Percentiles rank a stretch among this genome's conserved stretches.
phyloP scores from a whole-genome alignment of 2,797 vertebrate genomes.

The Urosaurus nigricauda region DNA sequence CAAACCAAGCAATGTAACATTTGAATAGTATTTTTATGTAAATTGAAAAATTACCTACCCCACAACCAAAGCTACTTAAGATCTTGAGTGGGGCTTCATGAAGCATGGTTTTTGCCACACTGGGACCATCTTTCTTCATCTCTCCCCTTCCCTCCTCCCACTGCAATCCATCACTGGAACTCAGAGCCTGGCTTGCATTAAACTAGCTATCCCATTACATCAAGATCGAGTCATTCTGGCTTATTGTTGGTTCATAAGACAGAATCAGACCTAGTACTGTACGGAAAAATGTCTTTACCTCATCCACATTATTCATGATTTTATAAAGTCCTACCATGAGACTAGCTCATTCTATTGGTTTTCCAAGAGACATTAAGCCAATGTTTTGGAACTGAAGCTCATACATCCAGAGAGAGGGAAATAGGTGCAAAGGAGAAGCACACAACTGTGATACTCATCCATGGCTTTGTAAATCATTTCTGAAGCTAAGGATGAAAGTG shows the following conservation, averaged over 20 bases:
- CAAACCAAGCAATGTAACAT: constrained; percentile 2
- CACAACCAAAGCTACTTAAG: background rate
- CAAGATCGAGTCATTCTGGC: background rate
- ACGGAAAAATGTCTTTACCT: background rate
- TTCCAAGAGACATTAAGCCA: background rate
- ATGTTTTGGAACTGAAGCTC: too few species aligned
- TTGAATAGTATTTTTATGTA: background rate
- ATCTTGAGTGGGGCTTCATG: too few species aligned
- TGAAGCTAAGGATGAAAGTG: background rate
- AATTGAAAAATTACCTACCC: constrained; percentile 1
- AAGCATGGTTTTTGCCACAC: background rate
- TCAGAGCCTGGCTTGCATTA: background rate
- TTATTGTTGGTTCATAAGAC: background rate
- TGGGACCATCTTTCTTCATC: background rate
- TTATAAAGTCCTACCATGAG: background rate
- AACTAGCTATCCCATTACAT: background rate
- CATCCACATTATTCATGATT: background rate
- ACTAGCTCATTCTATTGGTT: background rate
- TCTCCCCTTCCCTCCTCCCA: background rate
- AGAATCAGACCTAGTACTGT: background rate
- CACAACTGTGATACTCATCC: background rate
- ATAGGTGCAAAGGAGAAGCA: background rate
- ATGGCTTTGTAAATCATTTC: background rate
- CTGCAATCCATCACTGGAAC: background rate
- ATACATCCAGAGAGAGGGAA: too few species aligned